Percentiles rank a stretch among this genome's conserved stretches.
Evolutionary conservation across 2,797 vertebrate genomes (phyloP).

Genomic region (Lycodopsis pacificus): DNA sequence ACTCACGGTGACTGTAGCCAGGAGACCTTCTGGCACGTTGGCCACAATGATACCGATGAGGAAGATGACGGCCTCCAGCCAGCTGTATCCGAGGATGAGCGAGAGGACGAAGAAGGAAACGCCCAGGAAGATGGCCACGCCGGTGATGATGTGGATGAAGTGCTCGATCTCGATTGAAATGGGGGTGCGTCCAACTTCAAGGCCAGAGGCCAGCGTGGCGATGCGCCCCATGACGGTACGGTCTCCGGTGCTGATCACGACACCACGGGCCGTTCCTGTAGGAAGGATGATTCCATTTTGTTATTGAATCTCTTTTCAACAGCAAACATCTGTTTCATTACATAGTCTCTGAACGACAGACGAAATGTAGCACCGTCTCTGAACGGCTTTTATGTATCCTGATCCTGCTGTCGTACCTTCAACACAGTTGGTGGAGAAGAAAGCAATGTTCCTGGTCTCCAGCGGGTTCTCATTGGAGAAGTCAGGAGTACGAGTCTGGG

Average conservation of each 20-base stretch:
- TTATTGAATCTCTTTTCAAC: not conserved
- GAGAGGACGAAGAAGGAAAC: slow-evolving; percentile 95
- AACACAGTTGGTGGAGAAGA: slow-evolving; percentile 98
- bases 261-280: slow-evolving; percentile 92
- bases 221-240: slow-evolving; percentile 98
- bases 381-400: not conserved
- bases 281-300: accelerated
- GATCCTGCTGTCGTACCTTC: slow-evolving; percentile 85
- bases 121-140: slow-evolving; percentile 95
- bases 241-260: slow-evolving; percentile 95
- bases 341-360: not conserved
- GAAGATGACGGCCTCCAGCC: slow-evolving; percentile 98
- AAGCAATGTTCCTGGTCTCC: slow-evolving; percentile 97
- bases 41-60: slow-evolving; percentile 98
- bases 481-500: slow-evolving; percentile 94
- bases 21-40: slow-evolving; percentile 95
- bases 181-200: slow-evolving; percentile 94
- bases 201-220: slow-evolving; percentile 93
- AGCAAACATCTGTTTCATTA: not conserved
- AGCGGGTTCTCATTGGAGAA: slow-evolving; percentile 96
- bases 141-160: slow-evolving; percentile 97
- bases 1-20: slow-evolving; percentile 96
- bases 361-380: not conserved
- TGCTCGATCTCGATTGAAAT: slow-evolving; percentile 96
- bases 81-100: slow-evolving; percentile 93